These are phyloP conservation scores for Dromas ardeola DNA, from an alignment of 2,113 vertebrate genomes.

Conservation along the genomic window DNA sequence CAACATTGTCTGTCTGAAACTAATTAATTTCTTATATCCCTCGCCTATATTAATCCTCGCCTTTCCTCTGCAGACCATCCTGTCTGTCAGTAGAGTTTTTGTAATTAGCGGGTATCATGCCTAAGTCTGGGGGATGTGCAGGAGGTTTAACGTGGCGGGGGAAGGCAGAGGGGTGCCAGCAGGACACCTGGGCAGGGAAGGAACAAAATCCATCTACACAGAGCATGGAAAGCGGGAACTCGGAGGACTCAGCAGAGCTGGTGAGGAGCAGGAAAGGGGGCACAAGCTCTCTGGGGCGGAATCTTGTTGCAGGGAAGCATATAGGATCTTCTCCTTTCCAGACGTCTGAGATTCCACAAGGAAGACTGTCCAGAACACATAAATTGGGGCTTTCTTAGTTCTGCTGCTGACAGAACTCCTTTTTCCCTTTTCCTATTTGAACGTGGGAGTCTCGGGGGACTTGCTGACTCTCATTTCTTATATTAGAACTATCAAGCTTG, in stretches of 20 bases:
- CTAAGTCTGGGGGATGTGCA: not conserved
- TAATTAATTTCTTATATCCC: constrained; percentile 46
- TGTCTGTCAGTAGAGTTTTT: not conserved
- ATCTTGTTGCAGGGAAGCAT: not conserved
- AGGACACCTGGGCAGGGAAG: not conserved
- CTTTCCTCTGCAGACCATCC: not conserved
- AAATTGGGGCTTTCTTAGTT: not conserved
- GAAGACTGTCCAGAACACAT: not conserved
- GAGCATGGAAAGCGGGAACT: accelerated
- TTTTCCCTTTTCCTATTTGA: not conserved
- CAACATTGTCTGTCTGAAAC: constrained; percentile 27
- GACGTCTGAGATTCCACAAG: not conserved
- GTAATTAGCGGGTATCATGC: not conserved
- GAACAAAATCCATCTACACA: not conserved
- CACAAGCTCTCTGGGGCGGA: not conserved
- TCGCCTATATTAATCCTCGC: not conserved
- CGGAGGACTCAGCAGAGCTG: not conserved
- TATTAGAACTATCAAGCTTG: not conserved
- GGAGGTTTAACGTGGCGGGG: not conserved
- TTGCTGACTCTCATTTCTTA: not conserved
- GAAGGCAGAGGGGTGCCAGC: not conserved
- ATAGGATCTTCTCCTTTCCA: not conserved
- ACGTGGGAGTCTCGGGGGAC: not conserved
- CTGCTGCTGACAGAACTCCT: not conserved
- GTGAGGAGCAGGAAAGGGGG: not conserved